Percentiles rank a stretch among this genome's conserved stretches.
These are phyloP conservation scores for Drosophila acutilabella DNA, from an alignment of 2,888 invertebrate species.

Conservation along the genomic window DNA sequence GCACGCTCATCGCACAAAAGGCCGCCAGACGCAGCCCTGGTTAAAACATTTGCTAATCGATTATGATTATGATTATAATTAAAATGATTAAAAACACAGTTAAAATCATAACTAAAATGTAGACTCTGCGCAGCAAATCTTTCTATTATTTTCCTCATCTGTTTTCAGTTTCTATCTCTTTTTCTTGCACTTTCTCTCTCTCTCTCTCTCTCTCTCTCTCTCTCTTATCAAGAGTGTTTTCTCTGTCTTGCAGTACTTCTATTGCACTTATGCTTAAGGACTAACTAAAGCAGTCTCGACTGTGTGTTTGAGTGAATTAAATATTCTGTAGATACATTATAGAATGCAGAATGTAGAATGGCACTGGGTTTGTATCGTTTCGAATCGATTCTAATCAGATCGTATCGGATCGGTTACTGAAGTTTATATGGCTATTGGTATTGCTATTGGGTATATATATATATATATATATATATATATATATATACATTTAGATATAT, in stretches of 20 bases:
- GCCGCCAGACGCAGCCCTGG: slow-evolving; percentile 23
- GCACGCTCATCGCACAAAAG: slow-evolving; percentile 70
- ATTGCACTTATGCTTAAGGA: slow-evolving; percentile 76
- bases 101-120: slow-evolving; percentile 48
- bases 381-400: slow-evolving; percentile 23
- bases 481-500: slow-evolving; percentile 34
- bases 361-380: slow-evolving; percentile 53
- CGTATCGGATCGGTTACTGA: slow-evolving; percentile 1
- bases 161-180: too few species aligned
- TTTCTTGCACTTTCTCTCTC: too few species aligned
- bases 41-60: slow-evolving; percentile 33
- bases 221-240: slow-evolving; percentile 2
- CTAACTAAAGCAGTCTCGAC: slow-evolving; percentile 79
- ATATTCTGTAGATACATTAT: slow-evolving; percentile 8
- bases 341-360: slow-evolving; percentile 39
- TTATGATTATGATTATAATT: slow-evolving; percentile 1
- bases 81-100: slow-evolving; percentile 36
- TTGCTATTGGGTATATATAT: slow-evolving; percentile 44
- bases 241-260: slow-evolving; percentile 33
- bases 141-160: slow-evolving; percentile 14
- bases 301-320: slow-evolving; percentile 49
- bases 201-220: not conserved
- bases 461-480: slow-evolving; percentile 20
- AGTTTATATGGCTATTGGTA: slow-evolving; percentile 29
- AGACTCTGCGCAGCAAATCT: slow-evolving; percentile 74